phyloP scores from a whole-genome alignment of 2,888 invertebrate species.

The Miltochrista miniata region DNA sequence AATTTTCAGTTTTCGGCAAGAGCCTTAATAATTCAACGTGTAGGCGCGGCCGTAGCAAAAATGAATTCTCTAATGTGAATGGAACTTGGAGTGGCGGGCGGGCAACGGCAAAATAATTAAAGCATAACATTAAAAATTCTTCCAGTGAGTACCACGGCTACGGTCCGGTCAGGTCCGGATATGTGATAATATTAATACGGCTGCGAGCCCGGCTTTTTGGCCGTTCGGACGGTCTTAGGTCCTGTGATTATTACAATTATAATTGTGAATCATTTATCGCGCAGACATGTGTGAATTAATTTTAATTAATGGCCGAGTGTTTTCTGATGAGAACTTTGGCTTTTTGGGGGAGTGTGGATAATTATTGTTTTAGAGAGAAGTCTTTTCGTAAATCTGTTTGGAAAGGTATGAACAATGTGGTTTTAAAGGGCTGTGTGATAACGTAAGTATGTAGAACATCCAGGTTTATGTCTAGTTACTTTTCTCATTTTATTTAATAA shows the following conservation, averaged over 20 bases:
- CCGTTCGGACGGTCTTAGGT: slow-evolving; percentile 47
- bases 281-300: slow-evolving; percentile 40
- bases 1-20: slow-evolving; percentile 81
- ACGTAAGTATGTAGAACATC: too few species aligned
- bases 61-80: slow-evolving; percentile 82
- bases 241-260: slow-evolving; percentile 45
- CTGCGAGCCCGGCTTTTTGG: slow-evolving; percentile 41
- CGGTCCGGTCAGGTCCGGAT: slow-evolving; percentile 66
- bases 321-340: slow-evolving; percentile 19
- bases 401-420: neutral
- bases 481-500: neutral
- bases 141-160: slow-evolving; percentile 69
- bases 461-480: too few species aligned
- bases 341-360: slow-evolving; percentile 1
- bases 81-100: slow-evolving; percentile 68
- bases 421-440: neutral
- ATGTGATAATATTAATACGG: slow-evolving; percentile 82
- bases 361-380: slow-evolving; percentile 1
- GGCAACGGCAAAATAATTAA: slow-evolving; percentile 80
- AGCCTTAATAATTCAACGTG: slow-evolving; percentile 43
- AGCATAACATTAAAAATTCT: slow-evolving; percentile 82
- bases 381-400: neutral
- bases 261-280: slow-evolving; percentile 39
- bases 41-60: slow-evolving; percentile 64
- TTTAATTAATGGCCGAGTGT: slow-evolving; percentile 34